Percentiles rank a stretch among this genome's conserved stretches.
These are phyloP conservation scores for Acleris literana DNA, from an alignment of 2,888 invertebrate genomes.

Conservation along the genomic window DNA sequence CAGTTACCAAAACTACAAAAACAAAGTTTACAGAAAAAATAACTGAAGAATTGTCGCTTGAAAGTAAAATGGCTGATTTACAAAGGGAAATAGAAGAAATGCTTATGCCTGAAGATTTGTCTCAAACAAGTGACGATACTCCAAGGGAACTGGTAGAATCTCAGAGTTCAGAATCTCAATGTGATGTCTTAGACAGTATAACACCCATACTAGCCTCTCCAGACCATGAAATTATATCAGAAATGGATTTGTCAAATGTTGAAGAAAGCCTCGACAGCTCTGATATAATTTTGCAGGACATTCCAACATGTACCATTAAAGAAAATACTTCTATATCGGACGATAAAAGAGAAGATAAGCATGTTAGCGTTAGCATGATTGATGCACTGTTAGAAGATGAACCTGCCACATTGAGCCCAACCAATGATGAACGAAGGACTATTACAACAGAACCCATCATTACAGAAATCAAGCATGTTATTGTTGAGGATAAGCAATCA, in stretches of 20 bases:
- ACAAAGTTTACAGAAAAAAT: slow-evolving; percentile 44
- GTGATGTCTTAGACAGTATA: slow-evolving; percentile 62
- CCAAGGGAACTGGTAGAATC: slow-evolving; percentile 63
- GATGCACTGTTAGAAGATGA: slow-evolving; percentile 61
- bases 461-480: slow-evolving; percentile 2
- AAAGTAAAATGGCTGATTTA: slow-evolving; percentile 77
- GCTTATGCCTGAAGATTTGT: slow-evolving; percentile 73
- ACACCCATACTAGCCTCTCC: slow-evolving; percentile 66
- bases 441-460: slow-evolving; percentile 35
- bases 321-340: slow-evolving; percentile 26
- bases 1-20: slow-evolving; percentile 14
- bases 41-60: slow-evolving; percentile 70
- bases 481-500: slow-evolving; percentile 12
- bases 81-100: slow-evolving; percentile 80
- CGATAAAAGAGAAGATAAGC: slow-evolving; percentile 53
- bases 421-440: slow-evolving; percentile 50
- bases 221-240: slow-evolving; percentile 53
- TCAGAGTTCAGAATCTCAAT: slow-evolving; percentile 59
- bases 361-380: slow-evolving; percentile 62
- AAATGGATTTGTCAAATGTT: slow-evolving; percentile 28
- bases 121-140: slow-evolving; percentile 64
- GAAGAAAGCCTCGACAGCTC: slow-evolving; percentile 13
- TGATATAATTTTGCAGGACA: not conserved
- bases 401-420: slow-evolving; percentile 46
- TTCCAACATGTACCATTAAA: not conserved